Base-by-base conservation (phyloP, 1,140 invertebrate species). In the Bradysia coprophila region DNA sequence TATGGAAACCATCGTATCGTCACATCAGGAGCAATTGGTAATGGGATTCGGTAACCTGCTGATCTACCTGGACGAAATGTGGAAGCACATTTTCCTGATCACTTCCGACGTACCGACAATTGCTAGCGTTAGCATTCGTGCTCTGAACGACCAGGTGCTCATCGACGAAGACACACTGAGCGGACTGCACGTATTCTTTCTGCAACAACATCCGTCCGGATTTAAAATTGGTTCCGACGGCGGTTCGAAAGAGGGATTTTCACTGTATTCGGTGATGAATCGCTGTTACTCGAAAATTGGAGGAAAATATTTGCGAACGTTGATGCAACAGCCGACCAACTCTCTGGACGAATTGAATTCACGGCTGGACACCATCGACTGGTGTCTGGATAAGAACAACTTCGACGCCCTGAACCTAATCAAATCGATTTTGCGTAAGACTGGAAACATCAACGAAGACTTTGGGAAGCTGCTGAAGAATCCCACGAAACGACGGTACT, bases 161-260 rank as follows among this genome's bases (percentile, higher is more conserved):
- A 6, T 43, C 19, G 42, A 43, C 38, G 42, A 43, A 3, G 19
- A 13, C 8, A 43, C 42, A 19, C 38, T 38, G 13, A 24, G 16
- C n/a, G 16, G 34, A 5, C 23, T 43, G 2, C 38, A 39, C 24
- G 28, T 42, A 3, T 43, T 38, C 31, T 13, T 36, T 8, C 34
- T 13, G 6, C 21, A 38, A 28, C 21, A 43, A 38, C 42, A 43
- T 38, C 42, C 42, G 38, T 43, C 42, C 3, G 36, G 21, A 16
- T 43, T 43, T 13, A 43, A 43, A 38, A 19, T 8, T 19, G 31
- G 22, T n/a, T 15, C 16, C 6, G 13, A 22, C 4, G 38, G n/a
- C 15, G 5, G 9, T 5, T 8, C 10, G 5, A 22, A 9, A 39
- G 36, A 38, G 4, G 34, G 34, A 19, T 22, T 43, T 6, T 43